Base-by-base conservation (phyloP, 2,797 vertebrate genomes). In the Coreius guichenoti region DNA sequence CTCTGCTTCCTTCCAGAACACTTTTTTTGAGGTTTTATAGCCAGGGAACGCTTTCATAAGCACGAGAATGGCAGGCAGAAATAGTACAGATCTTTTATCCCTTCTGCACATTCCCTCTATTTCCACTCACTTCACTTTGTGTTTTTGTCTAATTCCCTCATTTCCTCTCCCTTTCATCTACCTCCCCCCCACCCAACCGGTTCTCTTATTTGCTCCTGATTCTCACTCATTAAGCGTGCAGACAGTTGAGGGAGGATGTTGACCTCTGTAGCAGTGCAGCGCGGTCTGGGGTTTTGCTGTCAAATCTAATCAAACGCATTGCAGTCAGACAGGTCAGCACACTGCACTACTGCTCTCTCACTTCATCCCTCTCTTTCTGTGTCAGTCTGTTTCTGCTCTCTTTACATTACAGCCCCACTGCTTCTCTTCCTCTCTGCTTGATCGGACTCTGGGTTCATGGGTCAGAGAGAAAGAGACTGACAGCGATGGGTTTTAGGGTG, bases 11-110 rank as follows among this genome's bases (percentile, higher is more conserved):
- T 91, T 90, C 87, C 87, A 90, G 86, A 77, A 82, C 74, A 56
- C 86, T 91, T 92, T 92, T 39, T 92, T 91, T 88, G 84, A 90
- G 84, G 91, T 89, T 92, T 92, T 90, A 93, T 94, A 94, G 92
- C 85, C 83, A 90, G 89, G 88, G 88, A 89, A 86, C 82, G 86
- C 88, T 93, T 94, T 92, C 84, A 91, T 90, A 94, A 94, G 90
- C 91, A 85, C 77, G 84, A 49, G 86, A 90, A 83, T 82, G 89
- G 91, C 87, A 90, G 88, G 90, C 91, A 80, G 90, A 93, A 91
- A 90, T 84, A 90, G 90, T 91, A 90, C 79, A 85, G 88, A 89
- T 89, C 88, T 86, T 83, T 86, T 85, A 89, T 90, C 87, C 88
- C 72, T 83, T 84, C 61, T 56, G 84, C 77, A 75, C 65, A 81